phyloP scores from a whole-genome alignment of 2,888 invertebrate species.

The Hoplodrina blanda region DNA sequence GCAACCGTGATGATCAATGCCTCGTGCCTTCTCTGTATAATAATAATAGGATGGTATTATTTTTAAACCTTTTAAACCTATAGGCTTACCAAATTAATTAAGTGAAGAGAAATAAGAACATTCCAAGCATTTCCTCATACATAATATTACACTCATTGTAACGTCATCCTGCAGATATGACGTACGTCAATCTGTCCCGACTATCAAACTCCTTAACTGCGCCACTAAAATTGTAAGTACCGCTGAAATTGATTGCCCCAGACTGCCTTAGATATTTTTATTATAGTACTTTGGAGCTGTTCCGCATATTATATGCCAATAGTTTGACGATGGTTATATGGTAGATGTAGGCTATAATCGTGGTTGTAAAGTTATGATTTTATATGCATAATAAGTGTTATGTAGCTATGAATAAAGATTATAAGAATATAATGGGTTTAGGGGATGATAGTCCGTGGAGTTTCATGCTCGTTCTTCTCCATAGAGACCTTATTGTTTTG shows the following conservation, averaged over 20 bases:
- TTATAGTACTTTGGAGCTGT: slow-evolving; percentile 61
- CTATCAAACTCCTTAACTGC: slow-evolving; percentile 68
- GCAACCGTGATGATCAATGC: no score
- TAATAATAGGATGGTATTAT: no score
- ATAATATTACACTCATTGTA: slow-evolving; percentile 51
- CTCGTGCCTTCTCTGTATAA: no score
- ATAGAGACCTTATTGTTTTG: no score
- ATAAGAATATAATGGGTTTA: not conserved
- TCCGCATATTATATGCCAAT: slow-evolving; percentile 44
- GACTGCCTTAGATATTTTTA: slow-evolving; percentile 76
- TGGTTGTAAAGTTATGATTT: slow-evolving; percentile 45
- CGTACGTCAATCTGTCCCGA: slow-evolving; percentile 66
- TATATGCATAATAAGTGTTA: slow-evolving; percentile 38
- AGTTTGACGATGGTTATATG: slow-evolving; percentile 40
- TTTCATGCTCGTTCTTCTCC: not conserved
- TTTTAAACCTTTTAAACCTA: no score
- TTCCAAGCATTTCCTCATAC: not conserved
- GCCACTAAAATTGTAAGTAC: slow-evolving; percentile 73
- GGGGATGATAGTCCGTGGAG: not conserved
- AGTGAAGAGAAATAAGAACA: no score
- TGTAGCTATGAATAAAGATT: slow-evolving; percentile 8
- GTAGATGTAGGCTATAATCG: slow-evolving; percentile 37
- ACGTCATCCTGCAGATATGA: slow-evolving; percentile 37
- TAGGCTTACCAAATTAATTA: no score
- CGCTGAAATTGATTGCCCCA: slow-evolving; percentile 74